phyloP scores from a whole-genome alignment of 2,797 vertebrate genomes.

The Knipowitschia caucasica region DNA sequence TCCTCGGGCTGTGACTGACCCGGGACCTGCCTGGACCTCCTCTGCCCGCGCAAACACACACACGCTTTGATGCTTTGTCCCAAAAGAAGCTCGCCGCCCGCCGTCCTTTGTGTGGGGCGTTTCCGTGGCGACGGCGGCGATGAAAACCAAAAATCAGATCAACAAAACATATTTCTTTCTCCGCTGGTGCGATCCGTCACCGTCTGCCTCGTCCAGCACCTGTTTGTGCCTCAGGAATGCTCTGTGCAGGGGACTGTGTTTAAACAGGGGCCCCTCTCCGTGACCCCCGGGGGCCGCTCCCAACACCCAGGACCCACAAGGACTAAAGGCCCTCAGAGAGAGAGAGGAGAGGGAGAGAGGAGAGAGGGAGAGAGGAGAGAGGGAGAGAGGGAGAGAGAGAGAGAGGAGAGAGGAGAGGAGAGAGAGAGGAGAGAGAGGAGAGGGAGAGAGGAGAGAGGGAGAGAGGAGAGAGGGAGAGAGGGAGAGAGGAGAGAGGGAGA shows the following conservation, averaged over 20 bases:
- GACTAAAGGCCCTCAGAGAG: conserved; percentile 57
- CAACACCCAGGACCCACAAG: conserved; percentile 51
- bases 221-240: conserved; percentile 71
- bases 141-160: conserved; percentile 74
- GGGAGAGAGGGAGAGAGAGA: conserved; percentile 27
- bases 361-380: conserved; percentile 40
- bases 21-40: conserved; percentile 35
- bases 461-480: too few species aligned
- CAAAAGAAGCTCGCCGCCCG: too few species aligned
- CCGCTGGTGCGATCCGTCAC: conserved; percentile 69
- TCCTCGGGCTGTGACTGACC: conserved; percentile 73
- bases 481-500: too few species aligned
- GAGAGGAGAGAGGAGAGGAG: too few species aligned
- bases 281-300: conserved; percentile 63
- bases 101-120: conserved; percentile 65
- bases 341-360: conserved; percentile 67
- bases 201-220: conserved; percentile 73
- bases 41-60: conserved; percentile 66
- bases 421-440: too few species aligned
- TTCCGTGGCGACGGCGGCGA: conserved; percentile 60
- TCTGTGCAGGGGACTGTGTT: conserved; percentile 64
- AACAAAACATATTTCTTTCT: conserved; percentile 77
- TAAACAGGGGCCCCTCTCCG: conserved; percentile 76
- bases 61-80: conserved; percentile 81
- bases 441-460: not conserved